These are phyloP conservation scores for Hipposideros armiger DNA, from an alignment of 2,113 vertebrate genomes.

Conservation along the genomic window DNA sequence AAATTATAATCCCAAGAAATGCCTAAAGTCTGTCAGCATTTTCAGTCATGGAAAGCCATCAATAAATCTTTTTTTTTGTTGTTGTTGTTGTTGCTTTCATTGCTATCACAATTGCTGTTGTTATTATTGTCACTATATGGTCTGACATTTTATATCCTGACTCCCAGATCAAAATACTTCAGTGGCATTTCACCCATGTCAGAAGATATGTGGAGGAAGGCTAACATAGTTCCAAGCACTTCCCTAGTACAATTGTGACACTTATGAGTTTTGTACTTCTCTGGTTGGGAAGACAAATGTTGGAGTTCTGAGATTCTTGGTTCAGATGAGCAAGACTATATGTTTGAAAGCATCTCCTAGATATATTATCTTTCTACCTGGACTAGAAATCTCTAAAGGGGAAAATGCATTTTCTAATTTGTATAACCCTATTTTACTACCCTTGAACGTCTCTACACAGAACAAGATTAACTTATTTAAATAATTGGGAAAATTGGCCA, in stretches of 20 bases:
- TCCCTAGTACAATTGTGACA: neutral
- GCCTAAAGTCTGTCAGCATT: neutral
- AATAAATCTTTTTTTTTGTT: neutral
- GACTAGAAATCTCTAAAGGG: neutral
- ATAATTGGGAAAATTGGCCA: neutral
- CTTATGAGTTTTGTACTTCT: neutral
- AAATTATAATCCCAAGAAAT: neutral
- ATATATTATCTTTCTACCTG: neutral
- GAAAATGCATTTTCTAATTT: neutral
- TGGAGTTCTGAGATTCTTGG: neutral
- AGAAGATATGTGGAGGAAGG: neutral
- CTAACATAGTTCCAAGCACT: neutral
- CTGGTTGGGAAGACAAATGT: neutral
- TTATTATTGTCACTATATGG: neutral
- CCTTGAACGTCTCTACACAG: neutral
- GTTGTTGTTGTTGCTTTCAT: neutral
- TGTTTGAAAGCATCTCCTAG: neutral
- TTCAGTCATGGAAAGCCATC: neutral
- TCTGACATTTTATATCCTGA: conserved; percentile 24
- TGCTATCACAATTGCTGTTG: neutral
- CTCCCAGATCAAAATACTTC: neutral
- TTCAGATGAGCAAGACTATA: neutral
- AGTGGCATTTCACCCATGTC: neutral
- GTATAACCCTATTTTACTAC: neutral
- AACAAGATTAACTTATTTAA: conserved; percentile 31